Percentiles rank a stretch among this genome's conserved stretches.
These are phyloP conservation scores for Gasteruption jaculator DNA, from an alignment of 2,888 invertebrate species.

Conservation along the genomic window DNA sequence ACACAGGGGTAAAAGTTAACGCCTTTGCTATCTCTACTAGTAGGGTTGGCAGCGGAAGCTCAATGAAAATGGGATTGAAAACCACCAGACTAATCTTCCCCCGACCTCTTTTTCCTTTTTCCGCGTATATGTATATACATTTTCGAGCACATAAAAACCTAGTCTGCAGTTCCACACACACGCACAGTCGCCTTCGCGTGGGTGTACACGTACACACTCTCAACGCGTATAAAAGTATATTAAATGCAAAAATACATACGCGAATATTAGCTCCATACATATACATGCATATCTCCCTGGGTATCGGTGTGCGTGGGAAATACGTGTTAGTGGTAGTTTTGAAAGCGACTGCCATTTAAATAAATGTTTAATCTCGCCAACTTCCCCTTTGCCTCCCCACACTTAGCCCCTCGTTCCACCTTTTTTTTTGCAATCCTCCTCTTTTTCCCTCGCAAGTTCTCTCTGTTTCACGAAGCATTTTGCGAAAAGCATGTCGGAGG, in stretches of 20 bases:
- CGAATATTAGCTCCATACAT: too few species aligned
- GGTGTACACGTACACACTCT: conserved; percentile 12
- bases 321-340: conserved; percentile 29
- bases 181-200: conserved; percentile 8
- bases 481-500: conserved; percentile 28
- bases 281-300: too few species aligned
- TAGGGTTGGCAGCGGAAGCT: conserved; percentile 25
- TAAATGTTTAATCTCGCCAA: conserved; percentile 51
- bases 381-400: conserved; percentile 20
- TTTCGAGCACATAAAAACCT: conserved; percentile 17
- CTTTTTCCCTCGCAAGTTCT: conserved; percentile 14
- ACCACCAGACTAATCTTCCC: conserved; percentile 48
- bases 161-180: conserved; percentile 17
- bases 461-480: conserved; percentile 26
- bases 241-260: conserved; percentile 25
- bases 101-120: too few species aligned
- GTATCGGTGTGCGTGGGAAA: too few species aligned
- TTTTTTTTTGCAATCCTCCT: conserved; percentile 16
- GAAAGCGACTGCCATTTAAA: conserved; percentile 48
- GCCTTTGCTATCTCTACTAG: conserved; percentile 1
- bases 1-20: too few species aligned
- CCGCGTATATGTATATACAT: conserved; percentile 28
- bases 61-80: conserved; percentile 52
- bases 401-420: conserved; percentile 6
- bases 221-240: conserved; percentile 27